Base-by-base conservation (phyloP, 1,140 invertebrate genomes). In the Sipha flava region DNA sequence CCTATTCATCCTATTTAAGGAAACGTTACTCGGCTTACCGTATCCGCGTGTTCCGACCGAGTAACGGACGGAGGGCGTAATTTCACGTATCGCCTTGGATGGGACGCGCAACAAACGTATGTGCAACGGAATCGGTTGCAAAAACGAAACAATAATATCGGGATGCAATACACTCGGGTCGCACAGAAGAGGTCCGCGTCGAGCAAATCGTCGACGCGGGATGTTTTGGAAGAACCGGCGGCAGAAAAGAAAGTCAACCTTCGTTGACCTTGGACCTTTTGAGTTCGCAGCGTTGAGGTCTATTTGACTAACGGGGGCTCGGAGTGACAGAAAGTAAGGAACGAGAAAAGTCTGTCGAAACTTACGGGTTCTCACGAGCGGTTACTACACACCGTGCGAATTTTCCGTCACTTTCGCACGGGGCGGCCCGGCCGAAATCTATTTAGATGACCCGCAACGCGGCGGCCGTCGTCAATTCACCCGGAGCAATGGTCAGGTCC, bases 361-460 rank as follows among this genome's bases (percentile, higher is more conserved):
- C 73, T 43, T 49, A 5, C 40, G 23, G 31, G n/a, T 77, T 77
- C 37, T 57, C 73, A 77, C 73, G 14, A 12, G 21, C 21, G 52
- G 49, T 77, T 77, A 77, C 73, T 57, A 70, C n/a, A 57, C 7
- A 73, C n/a, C 73, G 73, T 77, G 73, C 18, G 73, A 77, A 37
- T 77, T 54, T 57, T 52, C 70, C 52, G 9, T 29, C 21, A 10
- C 52, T 77, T 77, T 77, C 73, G 73, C 52, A 57, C 52, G 0
- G 12, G 6, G 21, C 31, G 9, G 18, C 18, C 66, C 26, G 31
- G 5, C 31, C 31, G 12, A 57, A 77, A 18, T 77, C 73, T 77
- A 77, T 77, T 77, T 77, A 77, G 52, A 7, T 3, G 34, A 59
- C 73, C 49, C 5, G 5, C 73, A n/a, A 40, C 52, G 16, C 1